Conservation (phyloP, 1,140 invertebrate genomes). For the Latrodectus geometricus region DNA sequence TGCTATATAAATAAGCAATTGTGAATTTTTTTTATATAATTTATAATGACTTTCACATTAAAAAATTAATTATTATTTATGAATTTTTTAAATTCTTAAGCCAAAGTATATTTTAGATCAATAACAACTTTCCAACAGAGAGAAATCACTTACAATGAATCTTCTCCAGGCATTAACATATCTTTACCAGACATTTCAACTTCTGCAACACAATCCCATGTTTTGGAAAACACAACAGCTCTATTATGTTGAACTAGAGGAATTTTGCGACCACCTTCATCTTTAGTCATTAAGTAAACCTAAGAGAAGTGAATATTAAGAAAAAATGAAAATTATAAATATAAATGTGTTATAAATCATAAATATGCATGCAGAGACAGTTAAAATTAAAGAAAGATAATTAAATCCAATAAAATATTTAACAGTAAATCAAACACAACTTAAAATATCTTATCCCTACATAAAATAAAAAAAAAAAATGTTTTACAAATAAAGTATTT, state of each 20-base stretch:
- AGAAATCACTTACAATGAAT: slow-evolving; percentile 77
- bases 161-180: slow-evolving; percentile 97
- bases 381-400: neutral
- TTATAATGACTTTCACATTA: no score
- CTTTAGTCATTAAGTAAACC: slow-evolving; percentile 84
- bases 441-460: no score
- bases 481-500: no score
- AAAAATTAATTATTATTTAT: neutral
- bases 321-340: no score
- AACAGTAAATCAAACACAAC: no score
- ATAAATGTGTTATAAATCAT: neutral
- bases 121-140: neutral
- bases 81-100: neutral
- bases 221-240: slow-evolving; percentile 89
- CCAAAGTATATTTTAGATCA: no score
- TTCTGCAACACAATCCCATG: slow-evolving; percentile 88
- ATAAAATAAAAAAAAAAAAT: no score
- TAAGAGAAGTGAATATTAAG: slow-evolving; percentile 66
- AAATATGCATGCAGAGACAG: neutral
- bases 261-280: slow-evolving; percentile 85
- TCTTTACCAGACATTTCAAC: slow-evolving; percentile 79
- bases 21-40: no score
- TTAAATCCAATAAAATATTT: no score
- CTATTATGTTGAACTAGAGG: slow-evolving; percentile 84
- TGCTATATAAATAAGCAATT: no score